Conservation (phyloP, 2,113 vertebrate species). For the rat (Rattus norvegicus) region DNA sequence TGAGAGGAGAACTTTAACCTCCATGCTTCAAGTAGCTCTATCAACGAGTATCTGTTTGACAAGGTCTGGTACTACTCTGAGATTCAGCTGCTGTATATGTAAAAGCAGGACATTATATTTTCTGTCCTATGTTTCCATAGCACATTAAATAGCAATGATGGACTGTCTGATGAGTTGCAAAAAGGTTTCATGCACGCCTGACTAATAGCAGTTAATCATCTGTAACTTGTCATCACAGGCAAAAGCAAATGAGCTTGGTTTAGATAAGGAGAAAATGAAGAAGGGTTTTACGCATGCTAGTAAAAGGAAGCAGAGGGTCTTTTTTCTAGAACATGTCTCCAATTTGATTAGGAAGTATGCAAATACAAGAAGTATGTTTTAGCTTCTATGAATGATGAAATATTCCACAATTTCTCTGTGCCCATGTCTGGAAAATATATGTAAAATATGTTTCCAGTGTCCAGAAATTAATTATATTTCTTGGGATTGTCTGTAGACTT, state of each 20-base stretch:
- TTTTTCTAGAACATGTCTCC: not conserved
- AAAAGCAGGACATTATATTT: constrained; percentile 5
- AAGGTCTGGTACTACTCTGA: not conserved
- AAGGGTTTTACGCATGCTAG: not conserved
- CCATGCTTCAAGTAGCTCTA: not conserved
- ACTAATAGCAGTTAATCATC: not conserved
- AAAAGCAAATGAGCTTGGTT: constrained; percentile 24
- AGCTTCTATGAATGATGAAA: not conserved
- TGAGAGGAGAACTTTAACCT: not conserved
- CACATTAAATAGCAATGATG: not conserved
- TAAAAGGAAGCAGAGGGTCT: not conserved
- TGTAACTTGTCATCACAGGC: not conserved
- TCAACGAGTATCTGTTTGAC: not conserved
- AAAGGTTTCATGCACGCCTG: not conserved
- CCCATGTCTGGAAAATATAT: not conserved
- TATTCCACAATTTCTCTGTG: constrained; percentile 1
- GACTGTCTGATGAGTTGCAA: not conserved
- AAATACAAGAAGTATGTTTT: not conserved
- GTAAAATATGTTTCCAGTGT: not conserved
- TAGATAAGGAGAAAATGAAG: constrained; percentile 25
- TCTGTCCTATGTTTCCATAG: not conserved
- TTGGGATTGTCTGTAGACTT: not conserved
- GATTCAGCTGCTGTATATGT: not conserved
- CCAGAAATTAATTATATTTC: not conserved
- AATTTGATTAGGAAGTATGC: not conserved